These are phyloP conservation scores for Terebella lapidaria DNA, from an alignment of 2,888 invertebrate species.

Conservation along the genomic window DNA sequence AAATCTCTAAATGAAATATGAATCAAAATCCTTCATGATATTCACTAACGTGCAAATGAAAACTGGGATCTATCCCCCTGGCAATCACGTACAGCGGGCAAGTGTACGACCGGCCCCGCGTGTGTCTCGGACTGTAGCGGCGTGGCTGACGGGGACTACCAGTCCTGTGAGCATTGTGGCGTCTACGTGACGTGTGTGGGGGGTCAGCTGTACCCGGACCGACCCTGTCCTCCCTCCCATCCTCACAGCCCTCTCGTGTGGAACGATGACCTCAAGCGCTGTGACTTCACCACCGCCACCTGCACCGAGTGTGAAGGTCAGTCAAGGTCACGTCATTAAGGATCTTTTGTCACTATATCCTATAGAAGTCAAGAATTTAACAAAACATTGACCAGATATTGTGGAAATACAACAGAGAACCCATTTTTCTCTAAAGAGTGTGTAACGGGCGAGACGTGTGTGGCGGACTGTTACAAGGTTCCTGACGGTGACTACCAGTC, in stretches of 20 bases:
- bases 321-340: too few relatives aligned
- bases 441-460: background rate
- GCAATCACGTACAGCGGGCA: too few relatives aligned
- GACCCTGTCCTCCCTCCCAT: conserved; percentile 1
- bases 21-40: too few relatives aligned
- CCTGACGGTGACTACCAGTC: conserved; percentile 20
- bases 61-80: too few relatives aligned
- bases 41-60: too few relatives aligned
- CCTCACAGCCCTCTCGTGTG: background rate
- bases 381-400: too few relatives aligned
- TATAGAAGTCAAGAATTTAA: too few relatives aligned
- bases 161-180: background rate
- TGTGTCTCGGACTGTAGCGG: background rate
- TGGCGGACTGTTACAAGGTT: conserved; percentile 2
- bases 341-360: too few relatives aligned
- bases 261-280: background rate
- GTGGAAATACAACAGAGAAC: too few relatives aligned
- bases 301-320: background rate
- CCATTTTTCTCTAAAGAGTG: background rate
- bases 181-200: background rate
- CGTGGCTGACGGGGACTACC: background rate
- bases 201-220: background rate
- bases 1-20: too few relatives aligned
- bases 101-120: background rate
- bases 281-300: background rate